phyloP scores from a whole-genome alignment of 2,797 vertebrate genomes.

The Neomorphus geoffroyi region DNA sequence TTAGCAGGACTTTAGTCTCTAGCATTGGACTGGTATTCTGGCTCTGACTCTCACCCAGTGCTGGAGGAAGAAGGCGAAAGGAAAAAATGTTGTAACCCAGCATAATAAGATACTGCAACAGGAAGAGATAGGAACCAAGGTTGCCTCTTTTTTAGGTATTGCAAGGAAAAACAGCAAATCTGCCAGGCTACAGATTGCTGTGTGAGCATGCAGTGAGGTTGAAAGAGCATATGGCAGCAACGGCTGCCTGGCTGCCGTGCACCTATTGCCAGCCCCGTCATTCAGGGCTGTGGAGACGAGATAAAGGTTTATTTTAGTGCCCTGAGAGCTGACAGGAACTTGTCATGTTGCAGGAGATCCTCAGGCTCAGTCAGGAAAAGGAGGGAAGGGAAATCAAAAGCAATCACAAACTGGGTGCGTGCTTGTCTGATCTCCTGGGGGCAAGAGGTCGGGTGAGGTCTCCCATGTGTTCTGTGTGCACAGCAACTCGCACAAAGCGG shows the following conservation, averaged over 20 bases:
- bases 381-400: conserved; percentile 1
- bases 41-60: not conserved
- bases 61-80: not conserved
- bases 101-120: not conserved
- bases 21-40: not conserved
- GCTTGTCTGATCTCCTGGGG: not conserved
- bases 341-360: conserved; percentile 14
- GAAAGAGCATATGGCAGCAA: conserved; percentile 48
- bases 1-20: conserved; percentile 6
- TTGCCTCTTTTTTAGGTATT: conserved; percentile 12
- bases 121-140: not conserved
- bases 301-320: conserved; percentile 44
- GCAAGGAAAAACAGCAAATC: conserved; percentile 48
- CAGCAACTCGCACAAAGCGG: not conserved
- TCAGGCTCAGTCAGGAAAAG: not conserved
- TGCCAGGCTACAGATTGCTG: conserved; percentile 42
- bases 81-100: not conserved
- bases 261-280: conserved; percentile 28
- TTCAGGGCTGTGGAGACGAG: conserved; percentile 22
- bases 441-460: not conserved
- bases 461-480: not conserved
- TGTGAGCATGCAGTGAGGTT: conserved; percentile 32
- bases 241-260: conserved; percentile 22
- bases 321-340: conserved; percentile 34
- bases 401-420: not conserved